A percentile compares a stretch with the other conserved stretches of the same genome.
Evolutionary conservation across 2,888 invertebrate species (phyloP).

Genomic region (Leucophora obtusa): DNA sequence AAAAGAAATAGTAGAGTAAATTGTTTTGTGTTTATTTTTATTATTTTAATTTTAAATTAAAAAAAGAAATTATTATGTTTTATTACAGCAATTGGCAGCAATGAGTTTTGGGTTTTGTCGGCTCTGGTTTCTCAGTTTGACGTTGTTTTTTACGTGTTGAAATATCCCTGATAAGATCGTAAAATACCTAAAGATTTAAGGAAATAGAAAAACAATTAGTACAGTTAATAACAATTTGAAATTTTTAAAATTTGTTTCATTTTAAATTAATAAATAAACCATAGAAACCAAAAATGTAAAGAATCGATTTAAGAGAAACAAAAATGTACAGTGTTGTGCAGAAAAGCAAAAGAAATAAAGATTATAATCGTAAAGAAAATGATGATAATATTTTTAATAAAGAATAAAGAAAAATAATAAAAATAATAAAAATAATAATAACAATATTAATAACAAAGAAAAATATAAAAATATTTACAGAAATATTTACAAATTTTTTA

Average conservation of each 20-base stretch:
- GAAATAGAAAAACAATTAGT: conserved; percentile 21
- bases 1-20: conserved; percentile 35
- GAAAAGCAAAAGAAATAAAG: conserved; percentile 65
- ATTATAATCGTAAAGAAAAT: background rate
- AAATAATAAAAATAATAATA: background rate
- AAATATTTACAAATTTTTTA: too few species aligned
- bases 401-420: conserved; percentile 46
- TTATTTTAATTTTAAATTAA: conserved; percentile 55
- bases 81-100: conserved; percentile 79
- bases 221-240: conserved; percentile 31
- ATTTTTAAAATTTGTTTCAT: background rate
- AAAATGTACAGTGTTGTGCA: conserved; percentile 60
- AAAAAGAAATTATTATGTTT: conserved; percentile 50
- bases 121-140: conserved; percentile 78
- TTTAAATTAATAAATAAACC: conserved; percentile 9
- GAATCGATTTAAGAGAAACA: conserved; percentile 13
- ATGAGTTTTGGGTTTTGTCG: conserved; percentile 78
- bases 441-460: background rate
- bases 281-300: conserved; percentile 21
- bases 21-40: conserved; percentile 36
- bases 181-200: conserved; percentile 76
- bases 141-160: conserved; percentile 79
- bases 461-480: background rate
- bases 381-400: too few species aligned
- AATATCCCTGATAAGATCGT: conserved; percentile 79